Evolutionary conservation across 2,797 vertebrate species (phyloP).

Genomic region (Oreonectes daqikongensis): DNA sequence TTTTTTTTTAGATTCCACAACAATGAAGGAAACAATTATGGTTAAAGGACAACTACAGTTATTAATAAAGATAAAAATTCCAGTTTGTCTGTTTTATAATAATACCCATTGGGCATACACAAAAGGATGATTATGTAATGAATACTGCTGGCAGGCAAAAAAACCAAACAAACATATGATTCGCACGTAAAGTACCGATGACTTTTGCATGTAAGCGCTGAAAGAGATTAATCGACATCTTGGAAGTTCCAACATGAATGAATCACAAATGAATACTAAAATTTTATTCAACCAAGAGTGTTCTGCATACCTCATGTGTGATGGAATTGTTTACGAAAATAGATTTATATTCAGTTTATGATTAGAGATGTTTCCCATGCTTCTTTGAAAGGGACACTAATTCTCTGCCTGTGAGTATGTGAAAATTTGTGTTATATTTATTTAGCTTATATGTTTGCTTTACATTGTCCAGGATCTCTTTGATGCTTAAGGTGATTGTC

Average conservation of each 20-base stretch:
- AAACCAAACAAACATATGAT: not conserved
- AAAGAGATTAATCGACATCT: not conserved
- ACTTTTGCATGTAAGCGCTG: not conserved
- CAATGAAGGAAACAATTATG: not conserved
- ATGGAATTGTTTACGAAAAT: not conserved
- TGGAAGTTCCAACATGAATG: not conserved
- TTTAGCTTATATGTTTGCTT: not conserved
- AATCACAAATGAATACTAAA: not conserved
- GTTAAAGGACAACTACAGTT: too few relatives aligned
- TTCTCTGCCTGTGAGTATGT: not conserved
- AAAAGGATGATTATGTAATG: not conserved
- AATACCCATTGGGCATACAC: not conserved
- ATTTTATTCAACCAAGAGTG: not conserved
- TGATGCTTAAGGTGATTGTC: slow-evolving; percentile 6
- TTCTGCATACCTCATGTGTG: not conserved
- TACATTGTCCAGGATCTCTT: not conserved
- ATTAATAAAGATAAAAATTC: too few relatives aligned
- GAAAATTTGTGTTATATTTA: not conserved
- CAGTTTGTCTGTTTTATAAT: too few relatives aligned
- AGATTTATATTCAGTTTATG: not conserved
- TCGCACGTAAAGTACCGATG: not conserved
- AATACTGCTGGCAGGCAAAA: not conserved
- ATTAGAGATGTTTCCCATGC: too few relatives aligned
- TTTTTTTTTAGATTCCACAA: not conserved
- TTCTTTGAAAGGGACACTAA: too few relatives aligned